Evolutionary conservation across 2,888 invertebrate genomes (phyloP), one percentile per base, ranked within the genome.

Genomic region (Philopedon plagiatum): DNA sequence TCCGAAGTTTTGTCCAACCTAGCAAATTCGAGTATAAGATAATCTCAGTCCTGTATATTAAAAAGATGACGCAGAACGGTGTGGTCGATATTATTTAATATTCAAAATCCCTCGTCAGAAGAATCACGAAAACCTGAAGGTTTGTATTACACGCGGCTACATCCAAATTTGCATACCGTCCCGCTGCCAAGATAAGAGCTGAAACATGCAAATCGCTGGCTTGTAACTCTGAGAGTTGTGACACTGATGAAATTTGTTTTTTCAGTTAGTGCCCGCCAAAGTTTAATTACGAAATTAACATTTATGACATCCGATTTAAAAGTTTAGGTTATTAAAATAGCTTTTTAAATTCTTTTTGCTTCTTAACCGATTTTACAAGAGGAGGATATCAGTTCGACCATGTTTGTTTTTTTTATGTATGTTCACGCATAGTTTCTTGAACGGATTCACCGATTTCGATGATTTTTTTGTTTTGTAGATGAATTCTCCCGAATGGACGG

Each of bases 91-190:
- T 54, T 29, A 54, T 18, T 54, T 29, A 9, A 54, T 54, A 29
- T 29, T 54, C 51, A 15, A 15, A 29, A 54, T n/a, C 29, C 15
- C 51, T 29, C 51, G 51, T 54, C 51, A 54, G 18, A 29, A 54
- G 29, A 54, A 29, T 54, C 51, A 54, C 51, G 51, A 54, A 54
- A 54, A 29, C 51, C 51, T 5, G 51, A 54, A 15, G 51, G 51
- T 54, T 29, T 18, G 18, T 54, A 54, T 29, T 54, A 54, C 29
- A 4, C 29, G 29, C 29, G 51, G 29, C 51, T 15, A 54, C 51
- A 54, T 29, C 29, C 29, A 54, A 54, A 54, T 54, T 54, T 54
- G 29, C 51, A 54, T 54, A 54, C 9, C 51, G 51, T 54, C 18
- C 23, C 8, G 51, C 51, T 54, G 51, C 51, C 29, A 54, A 54